Evolutionary conservation across 2,888 invertebrate species (phyloP).

Genomic region (Andrena marginata): DNA sequence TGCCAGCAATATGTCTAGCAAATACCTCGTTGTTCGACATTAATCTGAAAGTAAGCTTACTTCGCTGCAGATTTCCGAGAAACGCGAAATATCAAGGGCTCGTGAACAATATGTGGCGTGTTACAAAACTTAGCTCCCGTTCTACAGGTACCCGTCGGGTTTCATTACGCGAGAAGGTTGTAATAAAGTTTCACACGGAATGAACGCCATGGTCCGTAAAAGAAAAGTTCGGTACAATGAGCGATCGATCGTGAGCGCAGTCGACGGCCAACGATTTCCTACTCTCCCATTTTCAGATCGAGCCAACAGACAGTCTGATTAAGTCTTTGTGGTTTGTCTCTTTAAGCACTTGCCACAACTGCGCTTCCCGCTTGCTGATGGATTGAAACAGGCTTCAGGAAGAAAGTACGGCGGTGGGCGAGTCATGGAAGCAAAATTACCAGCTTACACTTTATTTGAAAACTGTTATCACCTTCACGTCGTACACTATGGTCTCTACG

Average conservation of each 20-base stretch:
- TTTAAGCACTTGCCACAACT: slow-evolving; percentile 15
- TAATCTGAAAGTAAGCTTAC: too few species aligned
- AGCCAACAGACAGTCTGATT: slow-evolving; percentile 24
- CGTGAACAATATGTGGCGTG: slow-evolving; percentile 25
- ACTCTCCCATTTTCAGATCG: slow-evolving; percentile 3
- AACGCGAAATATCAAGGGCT: slow-evolving; percentile 10
- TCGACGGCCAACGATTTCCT: too few species aligned
- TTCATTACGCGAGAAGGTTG: slow-evolving; percentile 31
- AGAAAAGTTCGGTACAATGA: slow-evolving; percentile 19
- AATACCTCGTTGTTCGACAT: too few species aligned
- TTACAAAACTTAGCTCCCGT: slow-evolving; percentile 21
- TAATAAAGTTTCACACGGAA: slow-evolving; percentile 44
- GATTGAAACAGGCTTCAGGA: slow-evolving; percentile 2
- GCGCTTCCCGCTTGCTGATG: slow-evolving; percentile 18
- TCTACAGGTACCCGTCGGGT: slow-evolving; percentile 37
- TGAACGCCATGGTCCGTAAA: not conserved
- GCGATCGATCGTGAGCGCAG: slow-evolving; percentile 17
- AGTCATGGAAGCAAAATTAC: too few species aligned
- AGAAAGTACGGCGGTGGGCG: too few species aligned
- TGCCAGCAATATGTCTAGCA: too few species aligned
- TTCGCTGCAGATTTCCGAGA: not conserved
- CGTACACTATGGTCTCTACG: too few species aligned
- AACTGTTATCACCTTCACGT: too few species aligned
- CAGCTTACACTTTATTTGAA: too few species aligned
- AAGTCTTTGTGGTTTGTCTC: slow-evolving; percentile 29